Base-by-base conservation (phyloP, 2,888 invertebrate species). In the Trachelus stipa region DNA sequence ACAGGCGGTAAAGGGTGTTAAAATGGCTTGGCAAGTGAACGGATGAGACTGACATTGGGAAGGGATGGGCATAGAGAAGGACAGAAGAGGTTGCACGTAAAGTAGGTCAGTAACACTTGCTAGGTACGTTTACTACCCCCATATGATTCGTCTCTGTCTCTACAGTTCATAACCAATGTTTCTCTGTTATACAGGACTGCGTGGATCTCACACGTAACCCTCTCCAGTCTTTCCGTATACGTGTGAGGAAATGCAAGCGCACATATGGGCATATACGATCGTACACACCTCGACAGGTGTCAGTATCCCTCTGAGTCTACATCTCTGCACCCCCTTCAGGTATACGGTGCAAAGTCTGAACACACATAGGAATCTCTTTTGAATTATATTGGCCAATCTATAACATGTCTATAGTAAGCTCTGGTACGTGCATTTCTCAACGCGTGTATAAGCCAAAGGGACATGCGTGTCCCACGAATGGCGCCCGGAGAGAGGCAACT, bases 31-130 rank as follows among this genome's bases (percentile, higher is more conserved):
- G 71, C 71, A 34, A 71, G 71, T 15, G 71, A 34, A 71, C 33
- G 71, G 33, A 33, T 34, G 71, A 56, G 56, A 56, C 23, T 56
- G 56, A 71, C 71, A 34, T 31, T 31, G 33, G 71, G 12, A 33
- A 34, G 71, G 31, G 71, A 3, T 71, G 71, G 12, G 6, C 35
- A 34, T 31, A 34, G 73, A 80, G 78, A 76, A 80, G 77, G 80
- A 76, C 12, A 73, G 77, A 79, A 77, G 77, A 74, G 76, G 56
- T 77, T 77, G 77, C 80, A 80, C 83, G 80, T 82, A 82, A 87
- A 87, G 83, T 86, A 85, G 87, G 87, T 86, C 86, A 86, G 86
- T 87, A 84, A 85, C 85, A 84, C 85, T 85, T 82, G 81, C 82
- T 74, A 34, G 31, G 76, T 79, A 79, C 81, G 78, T 81, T 56